phyloP scores from a whole-genome alignment of 1,140 invertebrate genomes.

The Neoseiulus cucumeris region DNA sequence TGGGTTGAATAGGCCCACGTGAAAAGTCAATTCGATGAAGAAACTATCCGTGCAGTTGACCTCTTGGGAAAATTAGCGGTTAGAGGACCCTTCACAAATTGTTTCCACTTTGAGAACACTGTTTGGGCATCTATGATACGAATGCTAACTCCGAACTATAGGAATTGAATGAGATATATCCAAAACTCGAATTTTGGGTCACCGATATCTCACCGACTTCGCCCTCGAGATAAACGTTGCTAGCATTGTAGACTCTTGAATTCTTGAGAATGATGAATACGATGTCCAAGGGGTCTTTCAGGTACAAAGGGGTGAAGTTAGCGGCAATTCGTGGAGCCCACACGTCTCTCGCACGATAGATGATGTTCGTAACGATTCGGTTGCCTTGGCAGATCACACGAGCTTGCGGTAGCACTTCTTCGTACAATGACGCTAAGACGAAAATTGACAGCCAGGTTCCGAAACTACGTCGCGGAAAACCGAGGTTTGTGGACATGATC shows the following conservation, averaged over 20 bases:
- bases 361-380: not conserved
- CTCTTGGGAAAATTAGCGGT: not conserved
- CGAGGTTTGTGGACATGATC: no score
- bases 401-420: not conserved
- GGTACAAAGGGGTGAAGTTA: not conserved
- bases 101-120: no score
- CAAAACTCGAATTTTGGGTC: not conserved
- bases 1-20: not conserved
- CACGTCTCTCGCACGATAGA: constrained; percentile 1
- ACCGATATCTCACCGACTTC: not conserved
- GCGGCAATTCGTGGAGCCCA: not conserved
- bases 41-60: constrained; percentile 5
- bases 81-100: not conserved
- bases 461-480: no score
- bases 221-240: not conserved
- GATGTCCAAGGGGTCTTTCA: not conserved
- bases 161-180: no score
- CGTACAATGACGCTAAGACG: no score
- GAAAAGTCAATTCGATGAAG: not conserved
- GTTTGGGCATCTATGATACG: no score
- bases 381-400: constrained; percentile 1
- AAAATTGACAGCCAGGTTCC: no score
- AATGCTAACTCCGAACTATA: no score
- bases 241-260: not conserved
- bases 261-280: not conserved